Conservation (phyloP, 1,140 invertebrate species). For the Heliconius melpomene region DNA sequence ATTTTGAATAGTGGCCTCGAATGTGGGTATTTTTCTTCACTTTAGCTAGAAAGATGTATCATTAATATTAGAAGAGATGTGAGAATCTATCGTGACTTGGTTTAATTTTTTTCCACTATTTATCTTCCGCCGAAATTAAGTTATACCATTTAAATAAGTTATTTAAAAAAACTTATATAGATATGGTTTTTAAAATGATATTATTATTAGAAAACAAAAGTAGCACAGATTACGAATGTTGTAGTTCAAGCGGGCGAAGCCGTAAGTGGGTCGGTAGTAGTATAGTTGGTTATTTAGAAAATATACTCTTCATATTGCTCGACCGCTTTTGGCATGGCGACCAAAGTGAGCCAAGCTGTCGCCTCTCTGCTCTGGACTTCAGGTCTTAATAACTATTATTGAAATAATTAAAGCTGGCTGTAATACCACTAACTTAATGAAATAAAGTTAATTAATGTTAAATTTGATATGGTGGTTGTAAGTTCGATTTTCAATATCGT, state of each 20-base stretch:
- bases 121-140: too few relatives aligned
- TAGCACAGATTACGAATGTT: too few relatives aligned
- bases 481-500: neutral
- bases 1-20: neutral
- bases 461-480: neutral
- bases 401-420: neutral
- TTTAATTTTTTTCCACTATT: neutral
- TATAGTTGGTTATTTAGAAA: too few relatives aligned
- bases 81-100: neutral
- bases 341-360: neutral
- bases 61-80: neutral
- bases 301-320: neutral
- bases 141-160: too few relatives aligned
- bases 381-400: constrained; percentile 2
- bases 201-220: too few relatives aligned
- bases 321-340: neutral
- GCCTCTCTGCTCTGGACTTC: neutral
- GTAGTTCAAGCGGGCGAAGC: too few relatives aligned
- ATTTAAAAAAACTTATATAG: too few relatives aligned
- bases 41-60: neutral
- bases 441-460: neutral
- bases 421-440: neutral
- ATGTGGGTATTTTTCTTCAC: neutral
- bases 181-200: too few relatives aligned
- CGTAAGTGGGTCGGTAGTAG: too few relatives aligned